Evolutionary conservation across 2,888 invertebrate genomes (phyloP), one percentile per base, ranked within the genome.

Genomic region (Sarcophaga carnaria): DNA sequence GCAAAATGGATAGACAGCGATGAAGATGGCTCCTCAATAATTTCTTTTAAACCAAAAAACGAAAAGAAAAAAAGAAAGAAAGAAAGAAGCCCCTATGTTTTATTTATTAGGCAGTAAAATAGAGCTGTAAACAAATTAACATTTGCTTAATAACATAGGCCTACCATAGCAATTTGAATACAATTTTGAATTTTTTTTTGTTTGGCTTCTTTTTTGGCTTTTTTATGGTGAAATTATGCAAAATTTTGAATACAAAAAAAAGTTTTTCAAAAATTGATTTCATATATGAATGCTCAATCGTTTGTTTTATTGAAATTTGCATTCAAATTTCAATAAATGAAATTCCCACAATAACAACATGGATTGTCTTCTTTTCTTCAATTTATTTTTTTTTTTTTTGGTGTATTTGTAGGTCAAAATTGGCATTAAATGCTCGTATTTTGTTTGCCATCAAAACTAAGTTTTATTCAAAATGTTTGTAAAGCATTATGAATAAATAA

Each of bases 321-420:
- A 83, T 77, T 54, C 49, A 71, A 77, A 72, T 47, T 66, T 22
- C 2, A 12, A 59, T 37, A 63, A 25, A 25, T 60, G 25, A 66
- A 71, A 82, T 71, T 76, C 76, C 76, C 59, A 82, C 77, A 77
- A 82, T 71, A 77, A 70, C 75, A 75, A 75, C 62, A 67, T 69
- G 17, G 62, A 54, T 14, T 14, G 14, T 37, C 17, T 25, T 79
- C 17, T 47, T 37, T 62, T 70, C 64, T 64, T n/a, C 37, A 37
- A 22, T 22, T 22, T 22, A 22, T 22, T 22, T 22, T 37, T 37
- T 37, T 37, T 20, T 20, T 37, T 8, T 37, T 37, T 37, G 8
- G 2, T 37, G 37, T 14, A 82, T 76, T 82, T 76, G 76, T 82
- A 76, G 82, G 82, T 82, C 76, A 82, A 71, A 64, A 76, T 47